Percentiles rank a stretch among this genome's conserved stretches.
phyloP scores from a whole-genome alignment of 2,888 invertebrate genomes.

The Noctua janthe region DNA sequence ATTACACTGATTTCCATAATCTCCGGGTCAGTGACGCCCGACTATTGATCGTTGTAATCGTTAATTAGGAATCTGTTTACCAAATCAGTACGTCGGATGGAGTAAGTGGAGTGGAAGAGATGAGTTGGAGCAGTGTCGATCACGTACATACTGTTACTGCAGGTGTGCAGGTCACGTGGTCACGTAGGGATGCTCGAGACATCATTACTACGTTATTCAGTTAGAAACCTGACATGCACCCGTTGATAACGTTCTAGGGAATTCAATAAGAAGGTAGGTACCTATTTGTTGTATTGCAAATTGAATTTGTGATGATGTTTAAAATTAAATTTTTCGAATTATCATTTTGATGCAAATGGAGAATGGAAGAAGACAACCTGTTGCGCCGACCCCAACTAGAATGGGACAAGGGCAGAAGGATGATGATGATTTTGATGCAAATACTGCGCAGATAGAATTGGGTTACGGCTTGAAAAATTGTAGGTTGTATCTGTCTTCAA shows the following conservation, averaged over 20 bases:
- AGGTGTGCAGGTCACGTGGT: too few species aligned
- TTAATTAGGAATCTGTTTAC: not conserved
- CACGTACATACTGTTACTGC: not conserved
- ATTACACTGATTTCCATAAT: constrained; percentile 11
- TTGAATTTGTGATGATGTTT: not conserved
- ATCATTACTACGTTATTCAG: not conserved
- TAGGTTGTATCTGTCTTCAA: not conserved
- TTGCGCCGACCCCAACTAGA: too few species aligned
- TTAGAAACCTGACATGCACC: not conserved
- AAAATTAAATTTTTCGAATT: not conserved
- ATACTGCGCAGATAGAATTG: not conserved
- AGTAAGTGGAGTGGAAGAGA: not conserved
- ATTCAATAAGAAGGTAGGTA: not conserved
- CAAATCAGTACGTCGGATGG: not conserved
- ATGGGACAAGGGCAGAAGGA: too few species aligned
- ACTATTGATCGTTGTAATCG: not conserved
- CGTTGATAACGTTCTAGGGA: not conserved
- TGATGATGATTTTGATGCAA: too few species aligned
- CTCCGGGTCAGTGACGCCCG: not conserved
- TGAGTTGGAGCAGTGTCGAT: not conserved
- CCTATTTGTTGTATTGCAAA: not conserved
- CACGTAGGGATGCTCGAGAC: not conserved
- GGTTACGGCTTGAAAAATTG: not conserved
- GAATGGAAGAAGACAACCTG: too few species aligned
- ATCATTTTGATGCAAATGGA: not conserved